Conservation (phyloP, 1,140 invertebrate species). For the Aphaenogaster rudis region DNA sequence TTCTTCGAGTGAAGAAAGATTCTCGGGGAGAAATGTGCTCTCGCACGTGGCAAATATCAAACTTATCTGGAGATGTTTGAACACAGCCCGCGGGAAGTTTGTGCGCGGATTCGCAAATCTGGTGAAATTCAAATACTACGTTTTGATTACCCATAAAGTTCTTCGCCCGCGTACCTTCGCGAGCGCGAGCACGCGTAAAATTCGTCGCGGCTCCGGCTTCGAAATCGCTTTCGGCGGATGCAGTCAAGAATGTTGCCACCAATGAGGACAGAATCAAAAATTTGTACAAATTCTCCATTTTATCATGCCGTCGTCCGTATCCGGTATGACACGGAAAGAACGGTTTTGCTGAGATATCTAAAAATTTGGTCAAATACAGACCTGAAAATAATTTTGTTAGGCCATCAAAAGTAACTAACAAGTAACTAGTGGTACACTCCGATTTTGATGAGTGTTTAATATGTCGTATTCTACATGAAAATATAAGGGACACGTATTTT, state of each 20-base stretch:
- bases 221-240: constrained; percentile 34
- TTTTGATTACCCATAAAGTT: constrained; percentile 64
- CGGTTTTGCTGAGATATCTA: too few relatives aligned
- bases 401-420: too few relatives aligned
- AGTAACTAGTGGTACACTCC: too few relatives aligned
- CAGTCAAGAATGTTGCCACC: constrained; percentile 12
- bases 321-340: too few relatives aligned
- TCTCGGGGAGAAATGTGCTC: constrained; percentile 42
- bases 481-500: too few relatives aligned
- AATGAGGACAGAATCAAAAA: constrained; percentile 29
- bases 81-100: constrained; percentile 62
- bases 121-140: constrained; percentile 47
- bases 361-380: too few relatives aligned
- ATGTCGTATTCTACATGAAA: too few relatives aligned
- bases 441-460: too few relatives aligned
- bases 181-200: constrained; percentile 27
- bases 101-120: constrained; percentile 51
- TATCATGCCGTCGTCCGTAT: not conserved
- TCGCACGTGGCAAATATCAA: constrained; percentile 65
- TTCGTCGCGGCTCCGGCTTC: constrained; percentile 1
- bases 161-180: not conserved
- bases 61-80: constrained; percentile 66
- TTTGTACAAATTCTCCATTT: not conserved
- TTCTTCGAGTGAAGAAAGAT: constrained; percentile 40
- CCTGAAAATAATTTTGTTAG: too few relatives aligned